Evolutionary conservation across 2,113 vertebrate genomes (phyloP), one percentile per base, ranked within the genome.

Genomic region (Elaphurus davidianus): DNA sequence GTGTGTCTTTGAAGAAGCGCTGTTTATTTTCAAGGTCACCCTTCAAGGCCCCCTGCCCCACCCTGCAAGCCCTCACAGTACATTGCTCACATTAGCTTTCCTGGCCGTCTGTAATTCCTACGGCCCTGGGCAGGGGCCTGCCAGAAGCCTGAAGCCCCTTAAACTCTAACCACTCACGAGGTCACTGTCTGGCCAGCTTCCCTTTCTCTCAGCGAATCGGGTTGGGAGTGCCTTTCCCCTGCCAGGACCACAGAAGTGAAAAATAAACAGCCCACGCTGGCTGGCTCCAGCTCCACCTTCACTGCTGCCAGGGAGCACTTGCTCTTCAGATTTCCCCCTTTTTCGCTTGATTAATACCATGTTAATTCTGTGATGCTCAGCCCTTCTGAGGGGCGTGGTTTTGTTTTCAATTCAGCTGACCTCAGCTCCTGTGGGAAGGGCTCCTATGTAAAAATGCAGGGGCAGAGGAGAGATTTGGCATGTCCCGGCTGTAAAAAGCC

Each of bases 11-110:
- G 87, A 91, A 78, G 81, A 59, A 27, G 36, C 0, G 5, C 2
- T 52, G 62, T 36, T 60, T 60, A 40, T 90, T 74, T 94, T 64
- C 87, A 97, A 78, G 82, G 85, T 97, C 87, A 90, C 27, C 16
- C 16, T 85, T 87, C 67, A 76, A 30, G 91, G 27, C 52, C 88
- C 40, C 30, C 5, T 5, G n/a, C 11, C 50, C 30, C 30, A 10
- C 81, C n/a, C 83, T 47, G 45, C 52, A 79, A 71, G 62, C 55
- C 33, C 50, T 59, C 7, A 21, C 21, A 43, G 27, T 6, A 4
- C 1, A 25, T 2, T 28, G 16, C 45, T 64, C 81, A 76, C 40
- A 45, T 45, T 1, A 4, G 4, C 27, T 21, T 45, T 81, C 23
- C 27, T 12, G 45, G 55, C 21, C 50, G 27, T 16, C 62, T 54